These are phyloP conservation scores for Lutjanus campechanus DNA, from an alignment of 2,797 vertebrate genomes.

Conservation along the genomic window DNA sequence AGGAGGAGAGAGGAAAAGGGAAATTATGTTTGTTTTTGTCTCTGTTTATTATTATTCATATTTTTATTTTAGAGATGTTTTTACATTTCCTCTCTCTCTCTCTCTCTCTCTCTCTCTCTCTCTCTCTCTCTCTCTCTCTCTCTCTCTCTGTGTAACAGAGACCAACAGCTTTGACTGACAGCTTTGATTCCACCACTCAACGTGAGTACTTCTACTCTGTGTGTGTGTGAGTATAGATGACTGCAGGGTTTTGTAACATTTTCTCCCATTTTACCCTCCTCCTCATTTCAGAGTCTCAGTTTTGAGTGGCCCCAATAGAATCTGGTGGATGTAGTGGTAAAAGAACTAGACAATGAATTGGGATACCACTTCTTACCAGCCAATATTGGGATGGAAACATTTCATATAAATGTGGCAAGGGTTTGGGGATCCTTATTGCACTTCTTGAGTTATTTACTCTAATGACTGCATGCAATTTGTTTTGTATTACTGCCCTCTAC, in stretches of 20 bases:
- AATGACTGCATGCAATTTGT: neutral
- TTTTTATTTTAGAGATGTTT: neutral
- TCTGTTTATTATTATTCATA: neutral
- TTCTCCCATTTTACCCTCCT: neutral
- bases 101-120: too few relatives aligned
- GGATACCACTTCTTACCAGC: neutral
- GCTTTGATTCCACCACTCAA: too few relatives aligned
- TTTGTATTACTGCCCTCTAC: conserved; percentile 21
- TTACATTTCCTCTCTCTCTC: too few relatives aligned
- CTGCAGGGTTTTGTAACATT: neutral
- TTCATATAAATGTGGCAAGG: neutral
- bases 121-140: too few relatives aligned
- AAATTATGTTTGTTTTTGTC: neutral
- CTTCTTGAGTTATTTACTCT: neutral
- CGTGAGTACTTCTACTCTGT: too few relatives aligned
- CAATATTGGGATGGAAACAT: neutral
- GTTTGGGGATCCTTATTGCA: neutral
- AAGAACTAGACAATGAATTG: neutral
- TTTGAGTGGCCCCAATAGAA: neutral
- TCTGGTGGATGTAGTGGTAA: neutral
- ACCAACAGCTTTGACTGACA: too few relatives aligned
- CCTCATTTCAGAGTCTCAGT: neutral
- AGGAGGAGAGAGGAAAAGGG: neutral
- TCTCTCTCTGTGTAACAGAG: too few relatives aligned
- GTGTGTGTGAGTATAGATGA: neutral